A percentile compares a stretch with the other conserved stretches of the same genome.
Conservation (phyloP, 2,888 invertebrate species). For the Zaprionus bogoriensis region DNA sequence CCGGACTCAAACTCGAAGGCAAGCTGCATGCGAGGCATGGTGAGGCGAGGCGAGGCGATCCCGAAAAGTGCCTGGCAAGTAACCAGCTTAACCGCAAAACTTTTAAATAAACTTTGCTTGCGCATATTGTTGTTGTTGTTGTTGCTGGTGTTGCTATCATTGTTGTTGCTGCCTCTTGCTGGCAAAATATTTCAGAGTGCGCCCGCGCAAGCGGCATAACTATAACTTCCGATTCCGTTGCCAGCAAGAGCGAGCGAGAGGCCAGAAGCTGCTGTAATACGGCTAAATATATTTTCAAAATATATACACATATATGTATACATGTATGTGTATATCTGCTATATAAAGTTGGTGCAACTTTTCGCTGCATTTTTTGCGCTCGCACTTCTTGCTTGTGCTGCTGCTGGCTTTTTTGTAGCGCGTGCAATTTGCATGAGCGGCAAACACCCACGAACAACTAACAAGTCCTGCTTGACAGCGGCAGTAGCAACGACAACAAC, state of each 20-base stretch:
- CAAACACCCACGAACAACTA: constrained; percentile 77
- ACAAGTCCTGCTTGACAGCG: constrained; percentile 64
- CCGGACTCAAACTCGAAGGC: constrained; percentile 11
- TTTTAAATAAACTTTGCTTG: constrained; percentile 73
- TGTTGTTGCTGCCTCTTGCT: constrained; percentile 19
- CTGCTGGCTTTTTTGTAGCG: constrained; percentile 43
- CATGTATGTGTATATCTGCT: constrained; percentile 26
- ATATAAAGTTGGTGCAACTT: constrained; percentile 49
- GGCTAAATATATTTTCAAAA: too few relatives aligned
- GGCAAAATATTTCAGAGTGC: constrained; percentile 58
- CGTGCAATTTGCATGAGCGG: constrained; percentile 75
- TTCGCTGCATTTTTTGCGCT: constrained; percentile 16
- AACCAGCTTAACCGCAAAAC: constrained; percentile 74
- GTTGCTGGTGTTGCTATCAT: constrained; percentile 14
- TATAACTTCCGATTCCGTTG: constrained; percentile 74
- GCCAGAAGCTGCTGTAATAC: too few relatives aligned
- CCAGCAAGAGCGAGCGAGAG: constrained; percentile 25
- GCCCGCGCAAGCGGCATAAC: constrained; percentile 69
- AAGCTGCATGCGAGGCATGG: constrained; percentile 22
- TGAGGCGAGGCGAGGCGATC: constrained; percentile 13
- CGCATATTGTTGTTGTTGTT: constrained; percentile 21
- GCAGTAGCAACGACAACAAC: constrained; percentile 26
- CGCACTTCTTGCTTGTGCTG: constrained; percentile 10
- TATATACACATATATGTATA: constrained; percentile 73
- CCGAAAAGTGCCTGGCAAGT: constrained; percentile 70